A percentile compares a stretch with the other conserved stretches of the same genome.
Evolutionary conservation across 2,113 vertebrate species (phyloP).

Genomic region (Pycnonotus jocosus): DNA sequence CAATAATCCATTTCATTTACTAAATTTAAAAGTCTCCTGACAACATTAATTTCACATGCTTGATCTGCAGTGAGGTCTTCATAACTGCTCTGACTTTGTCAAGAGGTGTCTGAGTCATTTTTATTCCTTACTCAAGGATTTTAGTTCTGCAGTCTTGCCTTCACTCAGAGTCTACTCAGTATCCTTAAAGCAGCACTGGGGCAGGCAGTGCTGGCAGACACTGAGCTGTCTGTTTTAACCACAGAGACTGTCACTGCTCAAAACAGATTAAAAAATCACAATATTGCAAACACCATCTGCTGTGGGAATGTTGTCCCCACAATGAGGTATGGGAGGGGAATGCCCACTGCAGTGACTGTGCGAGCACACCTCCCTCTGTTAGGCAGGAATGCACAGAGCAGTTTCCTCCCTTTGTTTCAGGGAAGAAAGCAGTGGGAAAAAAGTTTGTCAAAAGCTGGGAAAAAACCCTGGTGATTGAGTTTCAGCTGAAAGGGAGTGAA

Average conservation of each 20-base stretch:
- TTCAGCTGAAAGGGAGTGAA: neutral
- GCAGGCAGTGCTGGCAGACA: neutral
- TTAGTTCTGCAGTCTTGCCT: neutral
- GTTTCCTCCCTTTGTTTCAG: neutral
- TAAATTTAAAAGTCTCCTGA: neutral
- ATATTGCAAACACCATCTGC: neutral
- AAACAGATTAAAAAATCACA: neutral
- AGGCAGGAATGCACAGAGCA: neutral
- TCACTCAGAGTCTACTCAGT: neutral
- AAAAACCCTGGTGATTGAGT: neutral
- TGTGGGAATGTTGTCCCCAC: neutral
- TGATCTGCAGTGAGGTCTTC: neutral
- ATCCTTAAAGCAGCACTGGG: neutral
- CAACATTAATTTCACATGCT: neutral
- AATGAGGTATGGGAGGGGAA: neutral
- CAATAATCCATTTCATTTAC: neutral
- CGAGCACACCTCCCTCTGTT: fast-evolving
- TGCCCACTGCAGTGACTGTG: neutral
- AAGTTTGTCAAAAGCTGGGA: neutral
- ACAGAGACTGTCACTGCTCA: neutral
- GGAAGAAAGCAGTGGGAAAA: neutral
- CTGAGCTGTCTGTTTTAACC: neutral
- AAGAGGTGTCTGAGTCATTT: neutral
- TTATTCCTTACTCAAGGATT: neutral
- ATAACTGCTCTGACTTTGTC: neutral